Evolutionary conservation across 1,140 invertebrate species (phyloP), one percentile per base, ranked within the genome.

Genomic region (Panulirus ornatus): DNA sequence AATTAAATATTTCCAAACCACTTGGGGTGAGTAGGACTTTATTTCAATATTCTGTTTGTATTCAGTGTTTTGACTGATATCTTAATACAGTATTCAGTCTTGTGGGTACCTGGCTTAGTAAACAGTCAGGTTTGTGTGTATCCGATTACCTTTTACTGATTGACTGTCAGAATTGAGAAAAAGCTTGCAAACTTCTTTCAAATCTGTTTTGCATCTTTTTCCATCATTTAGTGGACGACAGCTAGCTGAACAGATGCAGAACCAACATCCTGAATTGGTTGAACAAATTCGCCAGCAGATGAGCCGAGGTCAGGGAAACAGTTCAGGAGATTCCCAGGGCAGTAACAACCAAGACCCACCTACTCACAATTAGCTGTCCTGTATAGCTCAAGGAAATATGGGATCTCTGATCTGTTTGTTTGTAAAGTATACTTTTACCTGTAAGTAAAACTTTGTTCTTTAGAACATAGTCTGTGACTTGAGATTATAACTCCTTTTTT

Each of bases 221-320:
- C 36, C 40, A 3, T n/a, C 81, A 93, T 94, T 88, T 92, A 96
- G 96, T 54, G 96, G 96, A 2, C 96, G 96, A 92, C 95, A 96
- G 92, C 94, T 97, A 82, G 96, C 96, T 38, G 94, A 95, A 84
- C 95, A 96, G 92, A 95, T 97, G 94, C 95, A 96, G 92, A 94
- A 93, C 84, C 94, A 94, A 6, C 96, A 97, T 94, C 96, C 96
- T 2, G 95, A 96, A 66, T 93, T 97, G 34, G 95, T 97, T 9
- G 96, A 96, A 85, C 94, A 95, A 91, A 93, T 97, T 58, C 94
- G 96, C 86, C 94, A 94, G 36, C 95, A 95, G 93, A 94, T 92
- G 92, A 91, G 88, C 19, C 54, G 87, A 30, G 71, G 66, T 14
- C n/a, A 58, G 3, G 85, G 89, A 34, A 58, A 78, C 3, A 76